Evolutionary conservation across 2,797 vertebrate genomes (phyloP).

Genomic region (Arrhamphus sclerolepis): DNA sequence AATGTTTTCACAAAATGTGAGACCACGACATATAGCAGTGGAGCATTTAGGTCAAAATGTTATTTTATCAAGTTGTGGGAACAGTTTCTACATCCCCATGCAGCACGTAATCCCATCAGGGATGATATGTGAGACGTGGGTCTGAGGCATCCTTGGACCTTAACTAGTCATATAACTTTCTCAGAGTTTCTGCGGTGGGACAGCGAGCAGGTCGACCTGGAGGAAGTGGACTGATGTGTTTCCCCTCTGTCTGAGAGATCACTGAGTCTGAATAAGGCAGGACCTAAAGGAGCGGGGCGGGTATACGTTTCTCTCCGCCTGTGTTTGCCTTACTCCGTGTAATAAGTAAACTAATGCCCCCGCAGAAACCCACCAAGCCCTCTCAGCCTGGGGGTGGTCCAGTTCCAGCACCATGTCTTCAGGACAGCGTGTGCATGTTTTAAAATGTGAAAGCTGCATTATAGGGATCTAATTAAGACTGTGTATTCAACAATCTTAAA

Average conservation of each 20-base stretch:
- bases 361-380: constrained; percentile 52
- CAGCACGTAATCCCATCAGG: constrained; percentile 49
- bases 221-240: constrained; percentile 59
- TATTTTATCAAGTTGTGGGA: constrained; percentile 47
- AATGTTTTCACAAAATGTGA: not conserved
- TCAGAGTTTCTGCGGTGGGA: constrained; percentile 33
- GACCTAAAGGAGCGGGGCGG: constrained; percentile 46
- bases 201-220: constrained; percentile 33
- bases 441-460: constrained; percentile 47
- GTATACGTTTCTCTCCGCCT: constrained; percentile 25
- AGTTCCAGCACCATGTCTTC: constrained; percentile 25
- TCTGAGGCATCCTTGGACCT: constrained; percentile 50
- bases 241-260: constrained; percentile 58
- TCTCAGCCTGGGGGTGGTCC: constrained; percentile 64
- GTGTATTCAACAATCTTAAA: constrained; percentile 55
- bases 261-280: constrained; percentile 60
- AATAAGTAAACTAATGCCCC: constrained; percentile 60
- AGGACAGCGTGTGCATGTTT: constrained; percentile 34
- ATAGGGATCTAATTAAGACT: constrained; percentile 60
- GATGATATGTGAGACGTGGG: constrained; percentile 45
- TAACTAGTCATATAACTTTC: constrained; percentile 50
- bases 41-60: constrained; percentile 7
- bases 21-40: not conserved
- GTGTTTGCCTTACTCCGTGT: constrained; percentile 41
- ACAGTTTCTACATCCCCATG: constrained; percentile 5